These are phyloP conservation scores for Pyxicephalus adspersus DNA, from an alignment of 2,113 vertebrate genomes.

Conservation along the genomic window DNA sequence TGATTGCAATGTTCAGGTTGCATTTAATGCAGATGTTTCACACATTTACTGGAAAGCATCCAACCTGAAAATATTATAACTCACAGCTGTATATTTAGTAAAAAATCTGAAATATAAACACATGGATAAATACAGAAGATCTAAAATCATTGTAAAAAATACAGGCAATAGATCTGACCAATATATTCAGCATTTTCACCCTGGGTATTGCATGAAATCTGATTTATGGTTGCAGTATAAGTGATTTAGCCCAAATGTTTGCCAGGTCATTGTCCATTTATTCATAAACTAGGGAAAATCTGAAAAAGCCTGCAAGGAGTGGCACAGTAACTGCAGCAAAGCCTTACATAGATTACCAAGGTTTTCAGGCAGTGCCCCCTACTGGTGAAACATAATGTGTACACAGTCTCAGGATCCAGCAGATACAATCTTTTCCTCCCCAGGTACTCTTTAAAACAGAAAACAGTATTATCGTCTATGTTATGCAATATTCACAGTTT, in stretches of 20 bases:
- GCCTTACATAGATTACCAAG: neutral
- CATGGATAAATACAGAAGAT: too few relatives aligned
- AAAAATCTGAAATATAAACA: too few relatives aligned
- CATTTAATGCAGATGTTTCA: too few relatives aligned
- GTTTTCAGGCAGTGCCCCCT: constrained; percentile 37
- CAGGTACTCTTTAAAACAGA: too few relatives aligned
- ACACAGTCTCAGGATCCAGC: neutral
- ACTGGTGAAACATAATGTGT: neutral
- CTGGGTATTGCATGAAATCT: neutral
- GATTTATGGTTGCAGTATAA: neutral
- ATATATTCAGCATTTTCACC: neutral
- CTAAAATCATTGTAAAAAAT: neutral
- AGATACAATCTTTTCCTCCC: too few relatives aligned
- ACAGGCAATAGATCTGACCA: neutral
- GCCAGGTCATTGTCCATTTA: neutral
- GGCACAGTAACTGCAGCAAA: constrained; percentile 23
- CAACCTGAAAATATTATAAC: too few relatives aligned
- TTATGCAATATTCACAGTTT: too few relatives aligned
- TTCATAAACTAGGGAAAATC: neutral
- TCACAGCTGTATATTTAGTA: too few relatives aligned
- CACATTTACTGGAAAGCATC: too few relatives aligned
- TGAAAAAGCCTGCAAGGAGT: constrained; percentile 33
- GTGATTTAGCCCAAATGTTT: neutral
- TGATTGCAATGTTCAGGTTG: too few relatives aligned
- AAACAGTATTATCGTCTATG: too few relatives aligned